Conservation (phyloP, 2,888 invertebrate genomes). For the Tanytarsus gracilentus region DNA sequence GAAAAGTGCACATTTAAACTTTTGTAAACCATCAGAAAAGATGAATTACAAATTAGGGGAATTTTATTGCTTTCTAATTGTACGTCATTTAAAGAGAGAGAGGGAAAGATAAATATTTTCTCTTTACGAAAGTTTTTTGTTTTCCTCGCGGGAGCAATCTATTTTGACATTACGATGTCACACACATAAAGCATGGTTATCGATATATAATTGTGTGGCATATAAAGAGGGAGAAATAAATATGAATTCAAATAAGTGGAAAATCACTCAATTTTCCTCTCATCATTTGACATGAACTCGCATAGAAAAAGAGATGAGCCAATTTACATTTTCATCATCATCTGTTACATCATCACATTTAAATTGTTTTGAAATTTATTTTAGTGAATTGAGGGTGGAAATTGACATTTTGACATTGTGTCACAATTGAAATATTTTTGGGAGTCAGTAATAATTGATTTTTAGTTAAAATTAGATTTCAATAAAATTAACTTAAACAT, state of each 20-base stretch:
- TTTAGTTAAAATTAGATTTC: too few species aligned
- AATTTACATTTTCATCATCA: slow-evolving; percentile 19
- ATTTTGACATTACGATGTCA: slow-evolving; percentile 25
- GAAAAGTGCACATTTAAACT: neutral
- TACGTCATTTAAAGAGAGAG: slow-evolving; percentile 10
- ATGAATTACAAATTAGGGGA: slow-evolving; percentile 29
- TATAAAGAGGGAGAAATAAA: too few species aligned
- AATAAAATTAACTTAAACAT: too few species aligned
- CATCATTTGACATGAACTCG: too few species aligned
- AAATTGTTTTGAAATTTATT: too few species aligned
- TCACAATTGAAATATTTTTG: too few species aligned
- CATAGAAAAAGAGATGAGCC: too few species aligned
- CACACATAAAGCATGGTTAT: slow-evolving; percentile 15
- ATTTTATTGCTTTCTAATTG: slow-evolving; percentile 29
- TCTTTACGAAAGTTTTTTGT: neutral
- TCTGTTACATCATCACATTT: too few species aligned
- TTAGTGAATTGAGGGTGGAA: too few species aligned
- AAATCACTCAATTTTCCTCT: neutral
- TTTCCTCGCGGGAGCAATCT: slow-evolving; percentile 16
- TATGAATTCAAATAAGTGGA: neutral
- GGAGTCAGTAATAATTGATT: too few species aligned
- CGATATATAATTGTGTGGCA: slow-evolving; percentile 25
- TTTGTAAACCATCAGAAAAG: neutral
- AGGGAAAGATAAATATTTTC: neutral
- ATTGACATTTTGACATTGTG: too few species aligned